Base-by-base conservation (phyloP, 2,113 vertebrate species). In the Gallinago paraguaiae region DNA sequence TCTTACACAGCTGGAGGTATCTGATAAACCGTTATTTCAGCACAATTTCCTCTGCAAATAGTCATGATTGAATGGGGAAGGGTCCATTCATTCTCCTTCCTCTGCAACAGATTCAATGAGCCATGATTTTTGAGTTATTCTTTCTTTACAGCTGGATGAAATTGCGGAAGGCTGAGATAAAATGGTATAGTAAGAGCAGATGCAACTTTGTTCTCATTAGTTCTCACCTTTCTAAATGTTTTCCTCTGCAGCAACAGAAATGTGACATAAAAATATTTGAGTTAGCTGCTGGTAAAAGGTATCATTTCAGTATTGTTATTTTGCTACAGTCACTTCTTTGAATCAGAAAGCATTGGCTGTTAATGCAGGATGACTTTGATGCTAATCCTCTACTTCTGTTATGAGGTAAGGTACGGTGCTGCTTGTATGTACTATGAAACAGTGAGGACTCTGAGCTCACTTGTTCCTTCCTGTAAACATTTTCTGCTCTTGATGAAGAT, bases 41-140 rank as follows among this genome's bases (percentile, higher is more conserved):
- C 71, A 93, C 57, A 54, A 85, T 93, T 90, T 95, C 50, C 71
- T 77, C 93, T 94, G 82, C 59, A 95, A 90, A 91, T 59, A 90
- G 59, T 82, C 31, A 23, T 53, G 50, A 88, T 46, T 80, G 69
- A 76, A 63, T 65, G 46, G 23, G 59, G 41, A 96, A 82, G 63
- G 82, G 92, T 90, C 75, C 37, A 80, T 93, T 82, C 50, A 37
- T 92, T 82, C 83, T 86, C 35, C 39, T 93, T 85, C 53, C 45
- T 69, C 67, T 94, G 57, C 56, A 91, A 70, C 39, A 53, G n/a
- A 87, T 80, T 82, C 75, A 93, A 76, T 94, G 87, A 91, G 71
- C 82, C 82, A 54, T 85, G 41, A 76, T 91, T 75, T 91, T 90
- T 91, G 70, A 91, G 61, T 89, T 89, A 70, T 75, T 90, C 80